phyloP scores from a whole-genome alignment of 2,797 vertebrate genomes.

The Protonibea diacanthus region DNA sequence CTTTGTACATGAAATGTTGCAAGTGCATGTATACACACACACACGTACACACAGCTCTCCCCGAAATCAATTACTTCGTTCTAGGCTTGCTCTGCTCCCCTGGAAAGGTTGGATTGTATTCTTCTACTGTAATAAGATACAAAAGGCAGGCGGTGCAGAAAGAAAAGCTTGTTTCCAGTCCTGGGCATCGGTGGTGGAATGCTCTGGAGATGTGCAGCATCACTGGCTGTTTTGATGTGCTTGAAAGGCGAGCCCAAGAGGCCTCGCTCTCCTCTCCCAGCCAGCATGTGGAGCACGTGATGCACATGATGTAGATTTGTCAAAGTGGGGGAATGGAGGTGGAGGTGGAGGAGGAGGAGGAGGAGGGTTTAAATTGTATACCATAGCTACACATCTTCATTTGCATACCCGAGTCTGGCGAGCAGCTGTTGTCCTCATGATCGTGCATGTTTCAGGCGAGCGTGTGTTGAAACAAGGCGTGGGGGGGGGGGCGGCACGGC shows the following conservation, averaged over 20 bases:
- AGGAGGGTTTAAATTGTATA: slow-evolving; percentile 24
- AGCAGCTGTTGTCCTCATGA: slow-evolving; percentile 63
- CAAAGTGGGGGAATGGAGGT: not conserved
- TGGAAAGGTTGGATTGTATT: slow-evolving; percentile 62
- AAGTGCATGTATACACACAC: slow-evolving; percentile 23
- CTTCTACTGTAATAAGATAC: slow-evolving; percentile 59
- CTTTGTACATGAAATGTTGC: slow-evolving; percentile 46
- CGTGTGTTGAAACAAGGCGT: too few relatives aligned
- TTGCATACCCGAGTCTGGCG: slow-evolving; percentile 55
- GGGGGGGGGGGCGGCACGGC: slow-evolving; percentile 37
- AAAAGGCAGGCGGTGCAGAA: slow-evolving; percentile 43
- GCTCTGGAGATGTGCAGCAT: slow-evolving; percentile 67
- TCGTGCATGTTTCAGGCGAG: slow-evolving; percentile 41
- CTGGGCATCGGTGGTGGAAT: slow-evolving; percentile 40
- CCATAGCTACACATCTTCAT: slow-evolving; percentile 48
- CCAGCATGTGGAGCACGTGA: slow-evolving; percentile 43
- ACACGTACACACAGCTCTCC: slow-evolving; percentile 26
- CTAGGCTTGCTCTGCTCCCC: slow-evolving; percentile 41
- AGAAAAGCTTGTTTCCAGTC: slow-evolving; percentile 49
- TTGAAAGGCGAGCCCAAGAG: slow-evolving; percentile 59
- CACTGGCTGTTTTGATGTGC: slow-evolving; percentile 63
- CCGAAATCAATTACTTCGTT: slow-evolving; percentile 67
- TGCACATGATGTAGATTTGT: slow-evolving; percentile 52
- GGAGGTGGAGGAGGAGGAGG: not conserved
- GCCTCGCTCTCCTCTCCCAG: slow-evolving; percentile 24